Base-by-base conservation (phyloP, 1,140 invertebrate species). In the Bactericera cockerelli region DNA sequence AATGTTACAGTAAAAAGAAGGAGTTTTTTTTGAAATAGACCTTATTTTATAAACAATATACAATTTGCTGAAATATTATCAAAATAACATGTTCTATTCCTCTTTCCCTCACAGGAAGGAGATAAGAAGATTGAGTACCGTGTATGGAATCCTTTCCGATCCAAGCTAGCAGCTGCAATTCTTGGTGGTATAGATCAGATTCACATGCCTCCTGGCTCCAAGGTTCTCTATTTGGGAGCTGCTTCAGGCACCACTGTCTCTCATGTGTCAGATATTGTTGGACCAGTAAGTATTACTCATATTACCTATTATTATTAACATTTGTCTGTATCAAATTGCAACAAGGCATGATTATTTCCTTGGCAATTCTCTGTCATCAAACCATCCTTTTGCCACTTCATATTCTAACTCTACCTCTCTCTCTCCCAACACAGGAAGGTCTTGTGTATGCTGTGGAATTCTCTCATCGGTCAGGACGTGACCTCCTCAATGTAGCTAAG, bases 71-170 rank as follows among this genome's bases (percentile, higher is more conserved):
- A n/a, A n/a, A n/a, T n/a, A n/a, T n/a, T n/a, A n/a, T n/a, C n/a
- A n/a, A n/a, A n/a, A n/a, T n/a, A n/a, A n/a, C n/a, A n/a, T n/a
- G n/a, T n/a, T n/a, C n/a, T n/a, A n/a, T n/a, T n/a, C n/a, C n/a
- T n/a, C n/a, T n/a, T n/a, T n/a, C n/a, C n/a, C n/a, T n/a, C n/a
- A n/a, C 67, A 87, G 83, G 79, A 76, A 61, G 81, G 84, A 57
- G 79, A 77, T 66, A 87, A 85, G 56, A 98, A 98, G 78, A 80
- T 89, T 68, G 97, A 99, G 78, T 99, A 99, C 76, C 84, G 96
- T 77, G 92, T 97, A 16, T 99, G 97, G 97, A 99, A 99, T 82
- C 97, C 96, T 6, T 99, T 99, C 77, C 77, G 96, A 68, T 99
- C 95, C 1, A 99, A 99, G 75, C 76, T 99, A 64, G 96, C 93